These are phyloP conservation scores for Eubasilissa regina DNA, from an alignment of 1,140 invertebrate species.

Conservation along the genomic window DNA sequence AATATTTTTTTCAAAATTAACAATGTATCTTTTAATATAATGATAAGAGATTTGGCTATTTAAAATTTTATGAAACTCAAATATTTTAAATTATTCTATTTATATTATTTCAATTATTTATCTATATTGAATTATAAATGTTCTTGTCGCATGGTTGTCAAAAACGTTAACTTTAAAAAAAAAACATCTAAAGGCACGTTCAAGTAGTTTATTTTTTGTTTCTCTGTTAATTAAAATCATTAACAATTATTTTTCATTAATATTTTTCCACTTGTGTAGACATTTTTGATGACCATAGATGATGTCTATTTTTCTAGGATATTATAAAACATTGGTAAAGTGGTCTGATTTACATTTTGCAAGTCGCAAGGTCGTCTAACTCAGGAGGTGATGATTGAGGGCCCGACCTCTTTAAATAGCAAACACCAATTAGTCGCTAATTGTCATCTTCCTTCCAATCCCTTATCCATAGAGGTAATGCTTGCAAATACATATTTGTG, in stretches of 20 bases:
- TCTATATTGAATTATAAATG: slow-evolving; percentile 1
- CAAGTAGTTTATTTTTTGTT: no score
- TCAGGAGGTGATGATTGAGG: not conserved
- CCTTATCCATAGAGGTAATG: not conserved
- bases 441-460: not conserved
- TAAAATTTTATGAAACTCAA: not conserved
- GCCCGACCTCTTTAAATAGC: slow-evolving; percentile 10
- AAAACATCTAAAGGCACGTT: no score
- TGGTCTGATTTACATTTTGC: slow-evolving; percentile 18
- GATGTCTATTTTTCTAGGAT: slow-evolving; percentile 30
- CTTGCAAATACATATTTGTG: no score
- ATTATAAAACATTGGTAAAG: not conserved
- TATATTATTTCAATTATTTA: slow-evolving; percentile 12
- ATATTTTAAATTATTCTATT: not conserved
- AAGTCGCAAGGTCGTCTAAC: not conserved
- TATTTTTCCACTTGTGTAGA: not conserved
- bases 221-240: not conserved
- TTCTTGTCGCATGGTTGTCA: not conserved
- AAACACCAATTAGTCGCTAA: slow-evolving; percentile 37
- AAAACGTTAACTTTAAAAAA: not conserved
- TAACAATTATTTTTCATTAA: not conserved
- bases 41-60: not conserved
- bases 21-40: slow-evolving; percentile 17
- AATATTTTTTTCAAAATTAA: slow-evolving; percentile 9
- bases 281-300: slow-evolving; percentile 6